Percentiles rank a stretch among this genome's conserved stretches.
phyloP scores from a whole-genome alignment of 1,140 invertebrate genomes.

The Phenacoccus solenopsis region DNA sequence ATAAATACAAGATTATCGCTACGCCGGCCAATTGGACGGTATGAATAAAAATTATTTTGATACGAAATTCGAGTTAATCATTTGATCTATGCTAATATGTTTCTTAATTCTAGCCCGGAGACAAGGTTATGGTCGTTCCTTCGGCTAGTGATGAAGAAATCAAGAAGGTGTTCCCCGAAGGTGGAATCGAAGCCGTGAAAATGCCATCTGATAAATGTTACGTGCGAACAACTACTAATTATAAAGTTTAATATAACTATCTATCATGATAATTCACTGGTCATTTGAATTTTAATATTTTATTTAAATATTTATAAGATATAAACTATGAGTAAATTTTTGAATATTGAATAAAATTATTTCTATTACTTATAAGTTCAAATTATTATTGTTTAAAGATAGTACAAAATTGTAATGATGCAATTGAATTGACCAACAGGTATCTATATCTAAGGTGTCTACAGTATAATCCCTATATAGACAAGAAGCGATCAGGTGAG shows the following conservation, averaged over 20 bases:
- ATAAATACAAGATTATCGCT: constrained; percentile 49
- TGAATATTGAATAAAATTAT: too few species aligned
- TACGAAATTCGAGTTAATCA: too few species aligned
- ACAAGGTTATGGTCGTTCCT: constrained; percentile 72
- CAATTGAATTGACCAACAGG: too few species aligned
- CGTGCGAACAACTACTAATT: constrained; percentile 59
- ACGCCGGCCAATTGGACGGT: constrained; percentile 82
- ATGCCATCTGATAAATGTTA: constrained; percentile 72
- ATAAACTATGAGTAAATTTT: too few species aligned
- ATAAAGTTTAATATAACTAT: constrained; percentile 34
- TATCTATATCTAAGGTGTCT: too few species aligned
- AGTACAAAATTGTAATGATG: too few species aligned
- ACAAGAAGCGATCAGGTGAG: too few species aligned
- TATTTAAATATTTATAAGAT: background rate
- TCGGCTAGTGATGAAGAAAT: constrained; percentile 55
- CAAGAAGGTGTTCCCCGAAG: constrained; percentile 53
- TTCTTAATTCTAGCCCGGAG: constrained; percentile 47
- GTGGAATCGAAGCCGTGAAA: constrained; percentile 47
- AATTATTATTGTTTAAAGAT: too few species aligned
- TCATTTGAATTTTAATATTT: background rate
- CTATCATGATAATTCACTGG: background rate
- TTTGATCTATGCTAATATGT: too few species aligned
- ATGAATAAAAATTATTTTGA: constrained; percentile 32
- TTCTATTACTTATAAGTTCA: too few species aligned
- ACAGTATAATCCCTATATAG: too few species aligned